Evolutionary conservation across 2,113 vertebrate species (phyloP).

Genomic region (Pagrus major): DNA sequence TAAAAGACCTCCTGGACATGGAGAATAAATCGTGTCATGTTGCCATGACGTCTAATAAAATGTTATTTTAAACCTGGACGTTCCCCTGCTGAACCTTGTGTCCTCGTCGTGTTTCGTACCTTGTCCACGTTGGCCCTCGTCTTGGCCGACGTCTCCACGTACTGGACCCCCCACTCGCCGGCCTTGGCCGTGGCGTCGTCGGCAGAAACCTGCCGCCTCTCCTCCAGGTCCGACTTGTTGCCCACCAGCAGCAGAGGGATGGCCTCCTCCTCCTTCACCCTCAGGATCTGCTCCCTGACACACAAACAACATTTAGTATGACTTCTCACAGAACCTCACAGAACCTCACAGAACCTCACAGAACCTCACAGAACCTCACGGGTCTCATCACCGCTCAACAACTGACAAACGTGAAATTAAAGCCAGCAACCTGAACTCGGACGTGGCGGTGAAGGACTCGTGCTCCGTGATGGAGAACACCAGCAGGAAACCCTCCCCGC

Average conservation of each 20-base stretch:
- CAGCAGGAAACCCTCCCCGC: conserved; percentile 96
- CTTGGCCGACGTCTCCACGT: conserved; percentile 98
- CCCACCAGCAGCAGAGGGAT: conserved; percentile 95
- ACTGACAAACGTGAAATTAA: too few relatives aligned
- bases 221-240: conserved; percentile 97
- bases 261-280: conserved; percentile 96
- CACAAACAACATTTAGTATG: conserved; percentile 7
- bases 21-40: too few relatives aligned
- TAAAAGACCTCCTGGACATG: too few relatives aligned
- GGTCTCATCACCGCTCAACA: too few relatives aligned
- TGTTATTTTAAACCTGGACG: too few relatives aligned
- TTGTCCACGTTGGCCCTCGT: conserved; percentile 98
- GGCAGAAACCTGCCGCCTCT: conserved; percentile 90
- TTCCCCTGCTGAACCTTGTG: too few relatives aligned
- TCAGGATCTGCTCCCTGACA: conserved; percentile 95
- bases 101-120: too few relatives aligned
- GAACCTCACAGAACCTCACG: too few relatives aligned
- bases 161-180: conserved; percentile 94
- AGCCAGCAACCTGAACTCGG: conserved; percentile 88
- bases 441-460: conserved; percentile 93
- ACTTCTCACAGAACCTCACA: too few relatives aligned
- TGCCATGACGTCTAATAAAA: too few relatives aligned
- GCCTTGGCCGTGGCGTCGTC: conserved; percentile 90
- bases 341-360: too few relatives aligned
- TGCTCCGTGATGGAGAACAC: conserved; percentile 98